Base-by-base conservation (phyloP, 2,888 invertebrate genomes). In the Lochmaea crataegi region DNA sequence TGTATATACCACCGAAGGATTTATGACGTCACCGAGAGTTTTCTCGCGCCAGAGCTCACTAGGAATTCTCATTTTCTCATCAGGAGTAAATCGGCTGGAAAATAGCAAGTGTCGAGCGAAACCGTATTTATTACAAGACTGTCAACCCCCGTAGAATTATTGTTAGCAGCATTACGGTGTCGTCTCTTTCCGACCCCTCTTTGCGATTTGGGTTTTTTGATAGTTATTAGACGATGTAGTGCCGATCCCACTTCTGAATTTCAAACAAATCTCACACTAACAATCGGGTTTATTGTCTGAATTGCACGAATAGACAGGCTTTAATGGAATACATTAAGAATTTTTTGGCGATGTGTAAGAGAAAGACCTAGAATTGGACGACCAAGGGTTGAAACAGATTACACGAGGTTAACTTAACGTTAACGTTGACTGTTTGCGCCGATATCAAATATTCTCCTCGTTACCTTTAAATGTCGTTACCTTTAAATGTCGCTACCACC, bases 21-120 rank as follows among this genome's bases (percentile, higher is more conserved):
- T 80, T 81, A 81, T 80, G 80, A 80, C 79, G 82, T 82, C 80
- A 80, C 72, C 68, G 57, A 38, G 82, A 81, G 82, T 82, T 83
- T 82, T 83, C 83, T 81, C 82, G 83, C 83, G 77, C 81, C 82
- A 79, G 80, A 82, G 83, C 77, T 78, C 80, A 78, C 77, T 75
- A 77, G 85, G 85, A 85, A 85, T 85, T 82, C 85, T 85, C 84
- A 85, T 85, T 85, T 85, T 86, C 87, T 86, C 86, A 86, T 87
- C 86, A 86, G 86, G 78, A 82, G 81, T 86, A 86, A 87, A 86
- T 87, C 87, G 86, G 86, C 82, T 83, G 86, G 86, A 87, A 87
- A 86, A 86, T 87, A 86, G 85, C 84, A 72, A 72, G 76, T 79
- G 81, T 80, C 82, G 84, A 83, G 84, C 79, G 84, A 82, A 82